Evolutionary conservation across 2,113 vertebrate species (phyloP).

Genomic region (Oceanodroma tethys): DNA sequence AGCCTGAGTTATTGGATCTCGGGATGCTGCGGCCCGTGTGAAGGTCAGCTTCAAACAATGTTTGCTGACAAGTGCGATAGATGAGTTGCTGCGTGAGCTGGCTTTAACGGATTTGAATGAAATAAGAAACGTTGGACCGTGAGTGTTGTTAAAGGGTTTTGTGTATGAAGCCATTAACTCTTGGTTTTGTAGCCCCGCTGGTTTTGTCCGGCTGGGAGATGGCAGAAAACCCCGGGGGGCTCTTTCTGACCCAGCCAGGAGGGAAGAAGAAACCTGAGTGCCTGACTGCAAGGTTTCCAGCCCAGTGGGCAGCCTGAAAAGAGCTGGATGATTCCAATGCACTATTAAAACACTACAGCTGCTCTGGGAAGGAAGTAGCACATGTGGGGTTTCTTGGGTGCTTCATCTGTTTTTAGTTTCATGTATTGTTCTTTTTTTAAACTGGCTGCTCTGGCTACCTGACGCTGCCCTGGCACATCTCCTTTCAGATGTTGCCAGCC

Average conservation of each 20-base stretch:
- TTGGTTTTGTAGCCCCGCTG: background rate
- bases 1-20: accelerated
- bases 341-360: background rate
- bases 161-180: background rate
- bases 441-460: background rate
- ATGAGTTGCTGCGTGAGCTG: background rate
- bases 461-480: accelerated
- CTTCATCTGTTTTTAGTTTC: background rate
- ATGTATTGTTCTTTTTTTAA: background rate
- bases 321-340: background rate
- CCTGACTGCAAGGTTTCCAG: background rate
- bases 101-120: background rate
- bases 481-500: background rate
- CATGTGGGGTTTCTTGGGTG: background rate
- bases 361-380: background rate
- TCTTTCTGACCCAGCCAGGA: background rate
- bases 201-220: background rate
- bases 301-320: background rate
- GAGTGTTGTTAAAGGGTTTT: background rate
- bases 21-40: background rate
- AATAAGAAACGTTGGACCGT: background rate
- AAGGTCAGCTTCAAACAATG: slow-evolving; percentile 21
- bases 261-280: background rate
- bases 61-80: slow-evolving; percentile 12
- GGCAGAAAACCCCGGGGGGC: background rate